Conservation (phyloP, 2,888 invertebrate species). For the Ophion costatus region DNA sequence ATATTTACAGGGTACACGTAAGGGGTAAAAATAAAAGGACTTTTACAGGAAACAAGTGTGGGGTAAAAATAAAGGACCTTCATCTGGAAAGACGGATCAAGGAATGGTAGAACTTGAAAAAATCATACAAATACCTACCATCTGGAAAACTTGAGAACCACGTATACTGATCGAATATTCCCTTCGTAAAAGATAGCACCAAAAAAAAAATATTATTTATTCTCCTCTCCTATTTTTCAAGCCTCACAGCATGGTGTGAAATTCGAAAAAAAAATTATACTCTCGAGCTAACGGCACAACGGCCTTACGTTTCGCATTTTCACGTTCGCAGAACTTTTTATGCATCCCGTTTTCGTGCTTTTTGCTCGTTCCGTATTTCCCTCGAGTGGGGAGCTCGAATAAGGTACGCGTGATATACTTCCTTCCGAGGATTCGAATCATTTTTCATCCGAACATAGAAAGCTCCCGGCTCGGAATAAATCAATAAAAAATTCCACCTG, state of each 20-base stretch:
- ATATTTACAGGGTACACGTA: too few species aligned
- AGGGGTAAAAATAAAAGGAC: too few species aligned
- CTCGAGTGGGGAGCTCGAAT: slow-evolving; percentile 37
- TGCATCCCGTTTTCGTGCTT: slow-evolving; percentile 10
- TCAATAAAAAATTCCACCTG: slow-evolving; percentile 10
- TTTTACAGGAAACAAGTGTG: too few species aligned
- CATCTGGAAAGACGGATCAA: too few species aligned
- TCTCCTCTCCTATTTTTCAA: not conserved
- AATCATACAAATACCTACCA: too few species aligned
- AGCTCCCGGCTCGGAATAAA: slow-evolving; percentile 18
- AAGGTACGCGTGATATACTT: slow-evolving; percentile 21
- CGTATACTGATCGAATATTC: not conserved
- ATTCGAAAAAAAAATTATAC: not conserved
- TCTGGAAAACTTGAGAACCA: not conserved
- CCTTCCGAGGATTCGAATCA: slow-evolving; percentile 22
- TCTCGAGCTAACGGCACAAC: slow-evolving; percentile 27
- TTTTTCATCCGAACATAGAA: slow-evolving; percentile 33
- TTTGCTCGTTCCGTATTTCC: slow-evolving; percentile 57
- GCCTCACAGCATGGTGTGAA: not conserved
- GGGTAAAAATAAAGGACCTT: too few species aligned
- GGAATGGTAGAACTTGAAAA: too few species aligned
- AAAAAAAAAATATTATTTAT: not conserved
- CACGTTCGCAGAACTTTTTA: slow-evolving; percentile 30
- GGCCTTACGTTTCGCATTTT: slow-evolving; percentile 30
- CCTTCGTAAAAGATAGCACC: not conserved